Base-by-base conservation (phyloP, 2,797 vertebrate genomes). In the Podarcis siculus region DNA sequence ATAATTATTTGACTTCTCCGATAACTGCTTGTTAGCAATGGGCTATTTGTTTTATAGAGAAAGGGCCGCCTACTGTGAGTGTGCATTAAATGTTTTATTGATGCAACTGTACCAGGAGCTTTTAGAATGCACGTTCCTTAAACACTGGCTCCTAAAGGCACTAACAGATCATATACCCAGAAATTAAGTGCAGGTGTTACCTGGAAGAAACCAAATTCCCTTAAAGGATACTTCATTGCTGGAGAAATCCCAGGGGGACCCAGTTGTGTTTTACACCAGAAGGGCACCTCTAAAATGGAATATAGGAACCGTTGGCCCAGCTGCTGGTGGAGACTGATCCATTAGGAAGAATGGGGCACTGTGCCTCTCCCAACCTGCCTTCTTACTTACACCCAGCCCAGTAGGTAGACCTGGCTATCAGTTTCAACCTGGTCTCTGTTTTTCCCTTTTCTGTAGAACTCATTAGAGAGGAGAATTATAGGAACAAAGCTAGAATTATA, bases 1-100 rank as follows among this genome's bases (percentile, higher is more conserved):
- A 0, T 35, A 82, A 86, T 86, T 30, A 72, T 49, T 85, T 2
- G 82, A 77, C 82, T 91, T 86, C 80, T 88, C 79, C 79, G 39
- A 87, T 87, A 87, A 90, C 72, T 12, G 86, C 82, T 71, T 12
- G 78, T 0, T 75, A 64, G 76, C 8, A 69, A 7, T 0, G 86
- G 86, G 77, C 0, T 83, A 82, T 79, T 90, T 90, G 85, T 71
- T 79, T 49, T 0, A 10, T 0, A 49, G 82, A 90, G 82, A 73
- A 69, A 86, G 0, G 88, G 67, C 79, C 1, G 27, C 72, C 72
- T 27, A 69, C 85, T 91, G 80, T 61, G 82, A 85, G 21, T 7
- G 75, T 64, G 72, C 23, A 86, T 32, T 58, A 21, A 19, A 25
- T 82, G 87, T n/a, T 35, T 27, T 55, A 19, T 58, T 82, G 87